phyloP scores from a whole-genome alignment of 2,797 vertebrate genomes.

The Liasis olivaceus region DNA sequence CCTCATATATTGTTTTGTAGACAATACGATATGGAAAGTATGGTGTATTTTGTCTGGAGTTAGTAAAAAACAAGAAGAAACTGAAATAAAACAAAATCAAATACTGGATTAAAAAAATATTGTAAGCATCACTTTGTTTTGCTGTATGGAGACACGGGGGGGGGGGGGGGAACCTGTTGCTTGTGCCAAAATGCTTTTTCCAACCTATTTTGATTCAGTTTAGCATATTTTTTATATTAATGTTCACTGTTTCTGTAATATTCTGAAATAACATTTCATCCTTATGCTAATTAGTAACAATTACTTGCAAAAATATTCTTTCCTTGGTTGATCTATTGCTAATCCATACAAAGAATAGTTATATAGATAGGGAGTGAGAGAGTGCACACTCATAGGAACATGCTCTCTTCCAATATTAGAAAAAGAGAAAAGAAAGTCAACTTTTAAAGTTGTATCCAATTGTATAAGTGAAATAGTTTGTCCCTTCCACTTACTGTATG shows the following conservation, averaged over 20 bases:
- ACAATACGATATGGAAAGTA: too few relatives aligned
- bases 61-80: neutral
- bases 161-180: too few relatives aligned
- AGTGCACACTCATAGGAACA: neutral
- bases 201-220: neutral
- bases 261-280: neutral
- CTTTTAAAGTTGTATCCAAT: neutral
- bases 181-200: neutral
- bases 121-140: neutral
- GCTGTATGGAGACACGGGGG: neutral
- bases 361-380: neutral
- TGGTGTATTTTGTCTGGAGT: too few relatives aligned
- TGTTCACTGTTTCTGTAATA: constrained; percentile 1
- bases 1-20: too few relatives aligned
- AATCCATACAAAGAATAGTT: neutral
- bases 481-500: too few relatives aligned
- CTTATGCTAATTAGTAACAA: neutral
- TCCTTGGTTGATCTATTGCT: neutral
- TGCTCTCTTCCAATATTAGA: neutral
- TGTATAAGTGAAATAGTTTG: too few relatives aligned
- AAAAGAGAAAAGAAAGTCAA: neutral
- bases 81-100: neutral
- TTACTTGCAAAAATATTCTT: neutral
- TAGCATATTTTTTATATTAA: neutral
- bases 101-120: neutral